Evolutionary conservation across 2,113 vertebrate genomes (phyloP), one percentile per base, ranked within the genome.

Genomic region (Podiceps cristatus): DNA sequence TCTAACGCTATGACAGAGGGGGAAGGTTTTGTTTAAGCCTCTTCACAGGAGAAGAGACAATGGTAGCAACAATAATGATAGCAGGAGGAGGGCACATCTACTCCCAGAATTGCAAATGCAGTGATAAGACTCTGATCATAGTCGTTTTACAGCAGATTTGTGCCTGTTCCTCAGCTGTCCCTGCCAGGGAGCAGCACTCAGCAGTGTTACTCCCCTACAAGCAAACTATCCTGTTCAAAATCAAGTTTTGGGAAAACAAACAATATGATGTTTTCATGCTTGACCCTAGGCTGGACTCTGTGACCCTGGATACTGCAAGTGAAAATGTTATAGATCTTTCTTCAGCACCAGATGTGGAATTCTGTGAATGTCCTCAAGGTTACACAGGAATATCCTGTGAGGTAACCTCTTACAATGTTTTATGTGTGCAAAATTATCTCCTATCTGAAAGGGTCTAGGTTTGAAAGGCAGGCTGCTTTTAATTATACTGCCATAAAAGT

Each of bases 311-410:
- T 24, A 90, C 96, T 7, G 99, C 99, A 7, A 98, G 95, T 80
- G 96, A 98, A 20, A 98, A 96, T 24, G 96, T 98, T 18, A 96
- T 97, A 73, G 98, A 98, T 67, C 94, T 98, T 13, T 83, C 96
- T 33, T 98, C 95, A 68, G 98, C 98, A 4, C 68, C 96, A 10
- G 98, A 99, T 10, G 99, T 99, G 83, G 99, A 99, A 90, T 97
- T 93, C 42, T 99, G 99, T 77, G 99, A 99, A 97, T 99, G 99
- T 95, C 99, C 99, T 3, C 99, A 98, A 91, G 99, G 99, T 56
- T 99, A 99, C 91, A 96, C 97, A 1, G 99, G 99, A 53, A 98
- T 99, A 55, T 99, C 99, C 85, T 99, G 99, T 80, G 99, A 99
- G 99, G 99, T 99, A 98, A 95, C 31, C 4, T 81, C 29, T 72